Evolutionary conservation across 1,140 invertebrate genomes (phyloP).

Genomic region (Megalopta genalis): DNA sequence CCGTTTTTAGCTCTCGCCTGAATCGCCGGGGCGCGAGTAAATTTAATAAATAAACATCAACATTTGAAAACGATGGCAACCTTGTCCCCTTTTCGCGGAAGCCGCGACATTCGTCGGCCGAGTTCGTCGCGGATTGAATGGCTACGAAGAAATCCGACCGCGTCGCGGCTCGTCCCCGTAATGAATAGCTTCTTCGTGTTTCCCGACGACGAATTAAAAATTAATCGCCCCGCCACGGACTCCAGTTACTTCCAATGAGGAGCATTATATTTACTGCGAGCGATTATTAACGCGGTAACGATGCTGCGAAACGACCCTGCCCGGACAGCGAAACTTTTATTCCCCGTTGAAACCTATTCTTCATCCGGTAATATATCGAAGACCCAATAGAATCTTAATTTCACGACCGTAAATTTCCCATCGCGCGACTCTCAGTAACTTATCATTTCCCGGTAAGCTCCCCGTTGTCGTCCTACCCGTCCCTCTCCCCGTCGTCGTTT

Average conservation of each 20-base stretch:
- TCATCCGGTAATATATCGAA: slow-evolving; percentile 1
- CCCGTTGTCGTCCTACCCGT: background rate
- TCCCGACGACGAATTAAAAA: slow-evolving; percentile 25
- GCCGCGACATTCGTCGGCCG: background rate
- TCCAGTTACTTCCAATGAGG: slow-evolving; percentile 5
- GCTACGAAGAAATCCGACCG: background rate
- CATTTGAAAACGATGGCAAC: background rate
- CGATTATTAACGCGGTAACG: slow-evolving; percentile 16
- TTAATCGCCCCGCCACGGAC: background rate
- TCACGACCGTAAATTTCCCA: slow-evolving; percentile 20
- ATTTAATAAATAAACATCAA: too few relatives aligned
- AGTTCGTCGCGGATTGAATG: background rate
- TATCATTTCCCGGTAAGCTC: slow-evolving; percentile 6
- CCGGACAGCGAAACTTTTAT: background rate
- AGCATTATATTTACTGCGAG: background rate
- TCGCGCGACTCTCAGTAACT: slow-evolving; percentile 3
- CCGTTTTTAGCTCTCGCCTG: too few relatives aligned
- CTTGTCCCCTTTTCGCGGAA: background rate
- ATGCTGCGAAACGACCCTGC: too few relatives aligned
- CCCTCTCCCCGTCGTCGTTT: background rate
- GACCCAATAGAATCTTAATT: slow-evolving; percentile 41
- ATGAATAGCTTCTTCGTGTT: slow-evolving; percentile 12
- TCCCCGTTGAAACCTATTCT: slow-evolving; percentile 10
- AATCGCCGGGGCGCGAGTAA: too few relatives aligned
- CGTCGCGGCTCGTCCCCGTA: background rate